Evolutionary conservation across 1,140 invertebrate genomes (phyloP).

Genomic region (Archegozetes longisetosus): DNA sequence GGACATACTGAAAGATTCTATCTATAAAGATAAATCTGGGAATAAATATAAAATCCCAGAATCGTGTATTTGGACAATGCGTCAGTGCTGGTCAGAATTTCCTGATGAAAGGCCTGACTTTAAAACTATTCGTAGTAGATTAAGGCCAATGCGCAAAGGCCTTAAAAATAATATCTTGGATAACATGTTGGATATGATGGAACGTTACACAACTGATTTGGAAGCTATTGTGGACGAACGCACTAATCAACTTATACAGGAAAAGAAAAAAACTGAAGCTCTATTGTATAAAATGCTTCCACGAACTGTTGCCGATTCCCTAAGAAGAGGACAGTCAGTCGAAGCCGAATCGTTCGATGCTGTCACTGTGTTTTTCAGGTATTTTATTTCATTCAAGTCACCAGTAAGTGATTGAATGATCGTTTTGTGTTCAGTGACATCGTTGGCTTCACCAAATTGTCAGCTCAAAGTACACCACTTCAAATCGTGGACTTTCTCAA

Average conservation of each 20-base stretch:
- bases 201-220: slow-evolving; percentile 82
- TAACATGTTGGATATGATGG: slow-evolving; percentile 89
- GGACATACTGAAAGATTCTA: slow-evolving; percentile 27
- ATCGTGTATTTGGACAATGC: slow-evolving; percentile 59
- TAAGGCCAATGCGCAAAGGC: slow-evolving; percentile 23
- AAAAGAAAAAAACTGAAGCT: slow-evolving; percentile 85
- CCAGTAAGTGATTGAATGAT: too few species aligned
- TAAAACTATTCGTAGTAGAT: slow-evolving; percentile 46
- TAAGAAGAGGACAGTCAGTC: slow-evolving; percentile 74
- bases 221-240: slow-evolving; percentile 78
- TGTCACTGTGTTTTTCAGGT: slow-evolving; percentile 94
- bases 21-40: slow-evolving; percentile 59
- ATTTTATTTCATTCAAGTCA: too few species aligned
- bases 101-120: slow-evolving; percentile 56
- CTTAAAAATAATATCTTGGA: slow-evolving; percentile 86
- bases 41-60: slow-evolving; percentile 47
- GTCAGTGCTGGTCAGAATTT: slow-evolving; percentile 69
- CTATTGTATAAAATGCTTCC: slow-evolving; percentile 82
- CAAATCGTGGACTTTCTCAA: slow-evolving; percentile 87
- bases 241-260: slow-evolving; percentile 68
- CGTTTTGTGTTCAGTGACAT: too few species aligned
- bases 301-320: slow-evolving; percentile 39
- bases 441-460: slow-evolving; percentile 92
- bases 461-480: slow-evolving; percentile 71
- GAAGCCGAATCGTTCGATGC: slow-evolving; percentile 86